A percentile compares a stretch with the other conserved stretches of the same genome.
Conservation (phyloP, 1,140 invertebrate species). For the Nephila pilipes region DNA sequence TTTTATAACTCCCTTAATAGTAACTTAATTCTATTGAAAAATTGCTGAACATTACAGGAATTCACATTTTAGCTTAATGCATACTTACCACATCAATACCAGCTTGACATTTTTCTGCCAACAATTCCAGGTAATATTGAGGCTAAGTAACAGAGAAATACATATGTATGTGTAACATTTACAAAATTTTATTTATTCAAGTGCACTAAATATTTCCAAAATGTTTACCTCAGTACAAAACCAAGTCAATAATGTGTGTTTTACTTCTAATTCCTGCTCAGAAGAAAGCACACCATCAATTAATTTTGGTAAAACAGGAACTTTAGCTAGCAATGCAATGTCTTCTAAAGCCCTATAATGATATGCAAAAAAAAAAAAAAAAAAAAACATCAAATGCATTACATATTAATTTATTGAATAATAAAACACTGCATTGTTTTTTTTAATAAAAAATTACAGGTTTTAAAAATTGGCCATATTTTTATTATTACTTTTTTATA, state of each 20-base stretch:
- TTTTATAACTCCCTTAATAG: too few species aligned
- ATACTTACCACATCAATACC: conserved; percentile 27
- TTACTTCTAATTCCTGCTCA: conserved; percentile 81
- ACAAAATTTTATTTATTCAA: neutral
- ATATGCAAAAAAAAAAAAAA: neutral
- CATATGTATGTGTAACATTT: neutral
- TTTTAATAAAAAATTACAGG: too few species aligned
- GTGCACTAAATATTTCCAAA: neutral
- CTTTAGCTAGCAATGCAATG: conserved; percentile 88
- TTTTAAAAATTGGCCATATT: too few species aligned
- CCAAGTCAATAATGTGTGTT: conserved; percentile 68
- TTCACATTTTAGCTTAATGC: too few species aligned
- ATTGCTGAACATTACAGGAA: too few species aligned
- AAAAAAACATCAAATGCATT: too few species aligned
- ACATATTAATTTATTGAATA: too few species aligned
- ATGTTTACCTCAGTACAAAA: conserved; percentile 72
- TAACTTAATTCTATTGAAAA: too few species aligned
- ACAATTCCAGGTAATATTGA: conserved; percentile 24
- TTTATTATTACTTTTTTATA: too few species aligned
- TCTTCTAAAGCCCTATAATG: conserved; percentile 87
- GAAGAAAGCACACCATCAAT: conserved; percentile 81
- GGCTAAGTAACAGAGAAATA: conserved; percentile 44
- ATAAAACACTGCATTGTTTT: too few species aligned
- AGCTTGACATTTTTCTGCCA: conserved; percentile 57
- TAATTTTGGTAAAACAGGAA: conserved; percentile 90